A percentile compares a stretch with the other conserved stretches of the same genome.
Conservation (phyloP, 2,113 vertebrate species). For the Bufo bufo region DNA sequence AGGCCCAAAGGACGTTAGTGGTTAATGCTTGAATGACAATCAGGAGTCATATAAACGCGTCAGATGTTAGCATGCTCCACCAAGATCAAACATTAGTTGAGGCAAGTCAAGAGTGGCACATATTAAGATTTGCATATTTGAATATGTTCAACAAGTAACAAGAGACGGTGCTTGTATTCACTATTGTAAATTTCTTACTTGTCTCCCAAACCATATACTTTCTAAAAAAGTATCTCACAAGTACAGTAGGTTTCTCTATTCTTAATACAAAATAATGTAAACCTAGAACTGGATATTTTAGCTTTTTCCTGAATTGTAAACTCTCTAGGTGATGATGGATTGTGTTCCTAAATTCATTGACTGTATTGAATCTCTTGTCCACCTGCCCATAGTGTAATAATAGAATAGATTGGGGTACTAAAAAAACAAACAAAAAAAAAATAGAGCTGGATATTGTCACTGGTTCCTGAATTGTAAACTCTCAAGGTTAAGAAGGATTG, state of each 20-base stretch:
- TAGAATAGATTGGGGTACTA: too few relatives aligned
- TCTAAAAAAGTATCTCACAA: not conserved
- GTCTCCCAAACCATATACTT: not conserved
- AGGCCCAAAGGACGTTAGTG: slow-evolving; percentile 28
- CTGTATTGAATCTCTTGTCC: not conserved
- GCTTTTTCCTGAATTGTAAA: not conserved
- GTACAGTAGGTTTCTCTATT: not conserved
- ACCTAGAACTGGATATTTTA: not conserved
- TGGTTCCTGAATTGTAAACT: not conserved
- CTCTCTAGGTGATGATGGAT: not conserved
- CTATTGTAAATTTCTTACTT: not conserved
- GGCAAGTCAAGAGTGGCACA: slow-evolving; percentile 1
- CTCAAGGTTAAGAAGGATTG: not conserved
- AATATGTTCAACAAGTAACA: not conserved
- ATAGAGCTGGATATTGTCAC: not conserved
- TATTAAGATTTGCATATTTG: slow-evolving; percentile 17
- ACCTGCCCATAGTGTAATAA: not conserved
- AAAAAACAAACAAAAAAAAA: not conserved
- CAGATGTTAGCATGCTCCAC: slow-evolving; percentile 52
- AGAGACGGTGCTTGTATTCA: not conserved
- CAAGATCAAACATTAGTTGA: slow-evolving; percentile 17
- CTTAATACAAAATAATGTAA: not conserved
- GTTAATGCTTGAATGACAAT: slow-evolving; percentile 42
- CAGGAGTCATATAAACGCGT: slow-evolving; percentile 9
- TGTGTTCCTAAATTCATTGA: not conserved